Conservation (phyloP, 2,113 vertebrate genomes). For the Castor canadensis region DNA sequence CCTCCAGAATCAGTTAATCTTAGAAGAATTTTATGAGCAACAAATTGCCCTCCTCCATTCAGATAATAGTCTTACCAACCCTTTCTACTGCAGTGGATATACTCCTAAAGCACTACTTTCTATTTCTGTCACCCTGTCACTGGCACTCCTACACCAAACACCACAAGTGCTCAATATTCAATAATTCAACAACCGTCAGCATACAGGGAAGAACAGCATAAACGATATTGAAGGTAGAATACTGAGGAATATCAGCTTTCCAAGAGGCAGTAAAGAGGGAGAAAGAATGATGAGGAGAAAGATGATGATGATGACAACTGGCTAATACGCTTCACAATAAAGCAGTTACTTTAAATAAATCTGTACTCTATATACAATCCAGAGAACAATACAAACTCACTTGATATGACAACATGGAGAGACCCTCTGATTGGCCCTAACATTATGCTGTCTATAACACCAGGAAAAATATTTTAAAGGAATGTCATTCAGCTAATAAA, state of each 20-base stretch:
- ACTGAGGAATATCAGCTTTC: not conserved
- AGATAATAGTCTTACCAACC: not conserved
- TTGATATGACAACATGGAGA: not conserved
- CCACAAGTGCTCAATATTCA: not conserved
- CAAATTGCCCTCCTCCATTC: not conserved
- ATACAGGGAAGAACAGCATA: not conserved
- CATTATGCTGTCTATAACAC: not conserved
- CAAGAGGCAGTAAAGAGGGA: not conserved
- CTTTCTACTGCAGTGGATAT: not conserved
- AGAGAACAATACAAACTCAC: not conserved
- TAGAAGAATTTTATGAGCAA: not conserved
- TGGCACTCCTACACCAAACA: not conserved
- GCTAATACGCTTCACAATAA: not conserved
- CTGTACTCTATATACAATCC: not conserved
- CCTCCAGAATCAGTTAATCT: not conserved
- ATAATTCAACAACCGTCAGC: not conserved
- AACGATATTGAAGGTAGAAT: not conserved
- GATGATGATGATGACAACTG: not conserved
- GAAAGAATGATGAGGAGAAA: not conserved
- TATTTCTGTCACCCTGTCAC: not conserved
- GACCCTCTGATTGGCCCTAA: not conserved
- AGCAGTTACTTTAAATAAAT: not conserved
- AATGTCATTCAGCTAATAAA: not conserved
- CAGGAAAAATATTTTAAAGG: not conserved
- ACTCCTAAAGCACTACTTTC: not conserved